Conservation (phyloP, 2,797 vertebrate genomes). For the Enteromius trimaculatus region DNA sequence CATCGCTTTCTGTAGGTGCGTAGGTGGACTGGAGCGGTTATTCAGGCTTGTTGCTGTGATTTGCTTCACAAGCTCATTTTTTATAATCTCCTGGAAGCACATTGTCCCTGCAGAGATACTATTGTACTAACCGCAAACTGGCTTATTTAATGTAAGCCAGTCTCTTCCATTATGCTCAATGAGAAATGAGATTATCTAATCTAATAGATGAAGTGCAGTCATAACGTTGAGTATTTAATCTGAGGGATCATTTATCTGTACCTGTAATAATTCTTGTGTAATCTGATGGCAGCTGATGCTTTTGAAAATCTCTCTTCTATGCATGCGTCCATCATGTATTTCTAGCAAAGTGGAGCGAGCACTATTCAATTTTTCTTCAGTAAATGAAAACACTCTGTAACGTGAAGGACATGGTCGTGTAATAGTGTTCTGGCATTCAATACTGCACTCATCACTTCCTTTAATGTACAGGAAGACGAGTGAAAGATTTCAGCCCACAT, state of each 20-base stretch:
- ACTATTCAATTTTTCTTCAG: neutral
- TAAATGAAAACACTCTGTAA: neutral
- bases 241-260: constrained; percentile 17
- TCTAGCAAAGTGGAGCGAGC: neutral
- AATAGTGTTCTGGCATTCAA: neutral
- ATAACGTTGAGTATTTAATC: constrained; percentile 27
- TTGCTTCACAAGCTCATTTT: constrained; percentile 32
- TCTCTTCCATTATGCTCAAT: constrained; percentile 31
- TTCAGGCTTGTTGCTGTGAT: neutral
- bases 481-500: no score
- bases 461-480: neutral
- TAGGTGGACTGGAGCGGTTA: neutral
- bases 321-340: neutral
- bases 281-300: constrained; percentile 23
- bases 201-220: neutral
- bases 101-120: constrained; percentile 1
- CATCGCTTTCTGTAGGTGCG: neutral
- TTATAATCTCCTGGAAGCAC: constrained; percentile 20
- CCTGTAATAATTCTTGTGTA: constrained; percentile 30
- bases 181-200: constrained; percentile 23
- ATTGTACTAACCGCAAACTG: neutral
- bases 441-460: neutral
- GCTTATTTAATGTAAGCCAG: constrained; percentile 33
- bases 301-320: neutral
- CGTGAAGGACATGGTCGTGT: no score